A percentile compares a stretch with the other conserved stretches of the same genome.
Conservation (phyloP, 2,113 vertebrate species). For the Pluvialis apricaria region DNA sequence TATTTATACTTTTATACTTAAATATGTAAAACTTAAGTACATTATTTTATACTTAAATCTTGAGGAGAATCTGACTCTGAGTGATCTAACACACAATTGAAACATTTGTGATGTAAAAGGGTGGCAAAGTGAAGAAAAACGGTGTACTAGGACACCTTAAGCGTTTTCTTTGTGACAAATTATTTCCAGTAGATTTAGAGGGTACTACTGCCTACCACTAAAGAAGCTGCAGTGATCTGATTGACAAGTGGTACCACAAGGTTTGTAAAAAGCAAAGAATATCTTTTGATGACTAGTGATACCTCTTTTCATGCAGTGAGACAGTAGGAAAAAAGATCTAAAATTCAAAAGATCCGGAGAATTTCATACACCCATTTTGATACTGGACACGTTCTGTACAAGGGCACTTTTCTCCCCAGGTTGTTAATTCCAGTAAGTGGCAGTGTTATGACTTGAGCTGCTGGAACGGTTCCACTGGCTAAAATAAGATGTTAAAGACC, state of each 20-base stretch:
- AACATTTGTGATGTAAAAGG: not conserved
- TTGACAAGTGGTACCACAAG: not conserved
- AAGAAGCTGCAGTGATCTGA: not conserved
- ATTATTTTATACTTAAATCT: not conserved
- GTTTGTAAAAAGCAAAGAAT: not conserved
- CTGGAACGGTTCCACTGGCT: constrained; percentile 39
- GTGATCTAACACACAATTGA: not conserved
- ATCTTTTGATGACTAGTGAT: not conserved
- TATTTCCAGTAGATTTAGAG: not conserved
- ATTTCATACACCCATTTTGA: not conserved
- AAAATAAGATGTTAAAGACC: constrained; percentile 34
- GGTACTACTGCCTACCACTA: not conserved
- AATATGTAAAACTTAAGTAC: too few species aligned
- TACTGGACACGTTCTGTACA: not conserved
- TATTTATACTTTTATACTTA: too few species aligned
- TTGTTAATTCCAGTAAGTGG: constrained; percentile 47
- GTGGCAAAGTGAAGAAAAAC: not conserved
- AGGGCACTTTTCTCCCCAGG: not conserved
- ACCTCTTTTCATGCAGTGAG: not conserved
- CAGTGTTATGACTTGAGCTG: not conserved
- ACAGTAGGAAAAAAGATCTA: not conserved
- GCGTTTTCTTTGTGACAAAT: not conserved
- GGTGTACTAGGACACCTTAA: not conserved
- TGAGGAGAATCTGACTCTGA: not conserved
- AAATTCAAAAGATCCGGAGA: not conserved